phyloP scores from a whole-genome alignment of 2,113 vertebrate species.

The Rhinichthys klamathensis region DNA sequence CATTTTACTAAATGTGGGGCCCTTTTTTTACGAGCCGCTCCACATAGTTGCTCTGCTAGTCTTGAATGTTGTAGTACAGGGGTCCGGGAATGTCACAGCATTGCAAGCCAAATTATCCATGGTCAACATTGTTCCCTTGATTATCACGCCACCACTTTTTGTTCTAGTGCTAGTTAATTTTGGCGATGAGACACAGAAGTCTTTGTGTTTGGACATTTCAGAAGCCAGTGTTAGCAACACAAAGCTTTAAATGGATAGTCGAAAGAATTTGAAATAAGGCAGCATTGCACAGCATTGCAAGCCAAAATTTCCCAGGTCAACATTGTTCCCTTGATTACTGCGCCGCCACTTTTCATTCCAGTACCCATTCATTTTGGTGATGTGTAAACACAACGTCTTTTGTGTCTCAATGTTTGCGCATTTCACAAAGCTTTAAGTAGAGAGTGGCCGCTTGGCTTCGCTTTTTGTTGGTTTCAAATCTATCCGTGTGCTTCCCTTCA shows the following conservation, averaged over 20 bases:
- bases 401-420: too few relatives aligned
- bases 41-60: slow-evolving; percentile 73
- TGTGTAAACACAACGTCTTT: too few relatives aligned
- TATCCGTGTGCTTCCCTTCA: background rate
- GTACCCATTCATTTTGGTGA: too few relatives aligned
- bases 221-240: background rate
- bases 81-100: slow-evolving; percentile 68
- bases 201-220: slow-evolving; percentile 11
- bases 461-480: background rate
- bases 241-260: background rate
- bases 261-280: background rate
- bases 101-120: background rate
- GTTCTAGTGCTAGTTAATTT: background rate
- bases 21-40: slow-evolving; percentile 68
- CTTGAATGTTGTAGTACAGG: background rate
- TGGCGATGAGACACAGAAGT: background rate
- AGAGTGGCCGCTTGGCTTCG: too few relatives aligned
- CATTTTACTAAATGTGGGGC: slow-evolving; percentile 58
- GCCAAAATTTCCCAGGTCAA: too few relatives aligned
- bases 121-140: background rate
- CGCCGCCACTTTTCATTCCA: too few relatives aligned
- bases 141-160: background rate
- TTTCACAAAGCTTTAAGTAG: too few relatives aligned
- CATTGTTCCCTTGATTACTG: too few relatives aligned
- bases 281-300: background rate